These are phyloP conservation scores for Porites rus DNA, from an alignment of 92 coral and sea anemone species.

Conservation along the genomic window DNA sequence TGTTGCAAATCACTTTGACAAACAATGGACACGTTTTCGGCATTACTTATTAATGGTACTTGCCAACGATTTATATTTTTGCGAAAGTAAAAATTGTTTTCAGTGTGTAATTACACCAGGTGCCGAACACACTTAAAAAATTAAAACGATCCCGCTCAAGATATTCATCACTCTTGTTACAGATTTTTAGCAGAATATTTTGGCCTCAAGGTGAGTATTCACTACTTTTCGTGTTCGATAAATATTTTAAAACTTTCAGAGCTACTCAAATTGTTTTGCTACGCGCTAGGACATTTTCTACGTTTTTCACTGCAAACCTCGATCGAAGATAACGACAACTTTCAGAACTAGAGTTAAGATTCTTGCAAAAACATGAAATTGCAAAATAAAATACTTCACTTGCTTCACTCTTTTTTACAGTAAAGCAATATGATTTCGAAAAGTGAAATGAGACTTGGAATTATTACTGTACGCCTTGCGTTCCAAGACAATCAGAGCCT, in stretches of 20 bases:
- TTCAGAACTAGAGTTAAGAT: background rate
- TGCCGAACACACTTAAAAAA: background rate
- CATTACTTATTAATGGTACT: constrained; percentile 21
- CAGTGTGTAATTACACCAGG: background rate
- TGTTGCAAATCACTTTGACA: background rate
- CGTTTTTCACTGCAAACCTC: background rate
- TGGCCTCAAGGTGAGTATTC: background rate
- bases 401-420: no score
- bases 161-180: background rate
- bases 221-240: background rate
- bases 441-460: background rate
- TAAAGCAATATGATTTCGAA: background rate
- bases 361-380: background rate
- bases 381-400: background rate
- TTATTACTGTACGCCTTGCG: background rate
- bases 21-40: background rate
- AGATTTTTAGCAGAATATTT: background rate
- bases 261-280: background rate
- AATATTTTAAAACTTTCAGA: background rate
- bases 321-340: background rate
- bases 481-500: no score
- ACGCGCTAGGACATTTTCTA: background rate
- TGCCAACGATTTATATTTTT: no score
- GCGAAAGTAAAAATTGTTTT: background rate
- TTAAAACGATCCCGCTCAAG: background rate